Base-by-base conservation (phyloP, 2,797 vertebrate genomes). In the Cetoscarus ocellatus region DNA sequence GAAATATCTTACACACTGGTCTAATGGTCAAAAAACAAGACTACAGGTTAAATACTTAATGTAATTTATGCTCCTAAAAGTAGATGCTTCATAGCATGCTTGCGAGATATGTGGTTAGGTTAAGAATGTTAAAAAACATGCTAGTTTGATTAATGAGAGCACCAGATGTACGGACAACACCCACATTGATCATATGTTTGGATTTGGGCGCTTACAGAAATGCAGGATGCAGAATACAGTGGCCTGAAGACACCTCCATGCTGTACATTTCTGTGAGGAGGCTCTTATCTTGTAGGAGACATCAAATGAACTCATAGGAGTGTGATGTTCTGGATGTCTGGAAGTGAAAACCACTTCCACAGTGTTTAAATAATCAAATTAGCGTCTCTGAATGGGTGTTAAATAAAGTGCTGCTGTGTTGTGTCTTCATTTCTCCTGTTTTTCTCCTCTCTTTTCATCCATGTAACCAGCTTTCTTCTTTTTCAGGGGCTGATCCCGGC, bases 321-420 rank as follows among this genome's bases (percentile, higher is more conserved):
- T 39, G 8, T 62, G 67, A 56, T 71, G 54, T 68, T 75, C 68
- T 35, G n/a, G 47, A 81, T 75, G 83, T 77, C 44, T 58, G 61
- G 56, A 69, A 77, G 58, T 4, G 1, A 73, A 73, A 13, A 51
- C 50, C 44, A 51, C 61, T 73, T 65, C 71, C 61, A 56, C 54
- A 64, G 58, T 55, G 67, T 80, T 67, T 74, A 74, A 79, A 70
- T 79, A 80, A 79, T 88, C 73, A 43, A 86, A 81, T 80, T 64
- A 78, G 59, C 17, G 61, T 57, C 60, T 13, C 10, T 4, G 65
- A 76, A 69, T 12, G 49, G 36, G 55, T 68, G 40, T 75, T 59
- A 83, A 65, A 68, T 65, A 85, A 86, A 87, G 71, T 83, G 70
- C 80, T 82, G 70, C 79, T 67, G 40, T 59, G 62, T 67, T 77